A percentile compares a stretch with the other conserved stretches of the same genome.
phyloP scores from a whole-genome alignment of 1,140 invertebrate genomes.

The Anagrus nilaparvatae region DNA sequence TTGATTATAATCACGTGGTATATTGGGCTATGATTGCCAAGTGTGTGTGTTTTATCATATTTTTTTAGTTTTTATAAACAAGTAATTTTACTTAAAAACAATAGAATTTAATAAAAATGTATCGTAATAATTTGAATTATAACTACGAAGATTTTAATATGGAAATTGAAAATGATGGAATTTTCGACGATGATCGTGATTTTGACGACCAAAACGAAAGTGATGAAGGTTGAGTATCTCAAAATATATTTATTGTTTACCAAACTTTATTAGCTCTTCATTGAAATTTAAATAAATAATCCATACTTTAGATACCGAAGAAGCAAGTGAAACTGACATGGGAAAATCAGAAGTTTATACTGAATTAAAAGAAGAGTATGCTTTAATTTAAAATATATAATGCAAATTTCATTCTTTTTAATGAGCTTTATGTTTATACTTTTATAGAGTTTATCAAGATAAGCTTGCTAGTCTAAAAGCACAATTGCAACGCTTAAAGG shows the following conservation, averaged over 20 bases:
- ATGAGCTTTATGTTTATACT: neutral
- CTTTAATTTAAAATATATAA: neutral
- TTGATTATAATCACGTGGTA: too few species aligned
- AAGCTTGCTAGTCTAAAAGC: constrained; percentile 83
- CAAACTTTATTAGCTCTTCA: too few species aligned
- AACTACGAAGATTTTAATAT: constrained; percentile 41
- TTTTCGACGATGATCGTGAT: constrained; percentile 38
- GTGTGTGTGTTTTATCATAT: too few species aligned
- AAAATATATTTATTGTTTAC: constrained; percentile 16
- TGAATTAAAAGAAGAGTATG: constrained; percentile 88
- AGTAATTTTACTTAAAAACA: too few species aligned
- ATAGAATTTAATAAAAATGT: too few species aligned
- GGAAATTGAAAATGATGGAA: too few species aligned
- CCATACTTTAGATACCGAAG: constrained; percentile 79
- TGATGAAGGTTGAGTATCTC: constrained; percentile 37
- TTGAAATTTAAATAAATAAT: too few species aligned
- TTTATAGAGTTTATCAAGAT: constrained; percentile 81
- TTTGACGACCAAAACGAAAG: constrained; percentile 41
- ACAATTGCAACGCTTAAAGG: constrained; percentile 78
- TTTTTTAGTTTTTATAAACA: too few species aligned
- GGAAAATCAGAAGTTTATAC: constrained; percentile 68
- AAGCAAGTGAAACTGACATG: constrained; percentile 83
- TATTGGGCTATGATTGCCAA: too few species aligned
- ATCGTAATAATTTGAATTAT: too few species aligned
- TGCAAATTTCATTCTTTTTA: neutral